A percentile compares a stretch with the other conserved stretches of the same genome.
Conservation (phyloP, 2,888 invertebrate genomes). For the Craniophora ligustri region DNA sequence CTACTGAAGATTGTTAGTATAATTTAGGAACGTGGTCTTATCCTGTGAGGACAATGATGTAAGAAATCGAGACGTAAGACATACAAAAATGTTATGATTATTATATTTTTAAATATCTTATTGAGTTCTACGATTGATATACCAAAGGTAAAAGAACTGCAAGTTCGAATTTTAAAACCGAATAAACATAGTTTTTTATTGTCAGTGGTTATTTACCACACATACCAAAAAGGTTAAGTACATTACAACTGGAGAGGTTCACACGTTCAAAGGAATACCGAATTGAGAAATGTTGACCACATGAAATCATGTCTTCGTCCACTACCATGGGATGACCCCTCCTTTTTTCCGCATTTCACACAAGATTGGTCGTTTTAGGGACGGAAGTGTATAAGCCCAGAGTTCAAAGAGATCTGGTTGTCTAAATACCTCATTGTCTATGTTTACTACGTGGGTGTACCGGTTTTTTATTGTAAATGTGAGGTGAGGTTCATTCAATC, state of each 20-base stretch:
- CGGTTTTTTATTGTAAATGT: slow-evolving; percentile 69
- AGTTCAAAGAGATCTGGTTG: slow-evolving; percentile 65
- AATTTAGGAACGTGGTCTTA: no score
- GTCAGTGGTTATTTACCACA: slow-evolving; percentile 8
- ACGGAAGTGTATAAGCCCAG: slow-evolving; percentile 48
- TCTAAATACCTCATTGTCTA: slow-evolving; percentile 74
- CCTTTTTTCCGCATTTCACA: slow-evolving; percentile 53
- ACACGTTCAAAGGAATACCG: slow-evolving; percentile 68
- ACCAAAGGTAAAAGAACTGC: no score
- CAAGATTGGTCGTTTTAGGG: slow-evolving; percentile 43
- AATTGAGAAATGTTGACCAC: slow-evolving; percentile 72
- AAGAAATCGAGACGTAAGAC: no score
- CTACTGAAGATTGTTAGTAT: no score
- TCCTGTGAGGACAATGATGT: no score
- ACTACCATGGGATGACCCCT: slow-evolving; percentile 50
- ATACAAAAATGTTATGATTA: no score
- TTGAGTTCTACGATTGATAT: no score
- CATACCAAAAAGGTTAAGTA: slow-evolving; percentile 27
- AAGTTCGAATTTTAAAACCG: slow-evolving; percentile 2
- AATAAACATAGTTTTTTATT: neutral
- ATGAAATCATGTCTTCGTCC: slow-evolving; percentile 58
- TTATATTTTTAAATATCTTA: neutral
- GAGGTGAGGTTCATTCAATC: slow-evolving; percentile 61
- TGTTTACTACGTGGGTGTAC: slow-evolving; percentile 76
- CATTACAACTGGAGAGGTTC: slow-evolving; percentile 58